phyloP scores from a whole-genome alignment of 2,113 vertebrate species.

The Rissa tridactyla region DNA sequence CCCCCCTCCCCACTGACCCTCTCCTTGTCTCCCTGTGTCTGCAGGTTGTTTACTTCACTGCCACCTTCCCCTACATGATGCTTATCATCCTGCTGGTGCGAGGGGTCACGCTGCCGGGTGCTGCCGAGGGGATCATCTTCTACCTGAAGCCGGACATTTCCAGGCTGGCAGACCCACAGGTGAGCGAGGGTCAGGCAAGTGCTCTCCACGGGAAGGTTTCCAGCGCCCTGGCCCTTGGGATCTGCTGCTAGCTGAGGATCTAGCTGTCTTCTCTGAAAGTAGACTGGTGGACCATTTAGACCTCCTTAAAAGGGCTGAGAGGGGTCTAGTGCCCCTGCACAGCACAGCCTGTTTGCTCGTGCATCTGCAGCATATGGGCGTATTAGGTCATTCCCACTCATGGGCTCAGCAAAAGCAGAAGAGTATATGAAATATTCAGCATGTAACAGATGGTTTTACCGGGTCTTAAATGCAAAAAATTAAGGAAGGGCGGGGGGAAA shows the following conservation, averaged over 20 bases:
- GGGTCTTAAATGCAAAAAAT: conserved; percentile 26
- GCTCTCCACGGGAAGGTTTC: not conserved
- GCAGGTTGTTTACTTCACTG: conserved; percentile 96
- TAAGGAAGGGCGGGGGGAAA: not conserved
- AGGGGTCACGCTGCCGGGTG: conserved; percentile 89
- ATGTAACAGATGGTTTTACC: not conserved
- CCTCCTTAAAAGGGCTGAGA: not conserved
- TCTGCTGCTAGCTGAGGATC: not conserved
- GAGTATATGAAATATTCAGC: conserved; percentile 8
- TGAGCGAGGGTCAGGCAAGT: conserved; percentile 34
- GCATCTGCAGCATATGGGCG: not conserved
- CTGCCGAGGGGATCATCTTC: conserved; percentile 86
- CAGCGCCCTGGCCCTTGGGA: not conserved
- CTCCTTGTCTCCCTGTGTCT: not conserved
- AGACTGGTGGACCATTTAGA: not conserved
- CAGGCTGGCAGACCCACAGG: conserved; percentile 90
- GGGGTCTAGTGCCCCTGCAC: not conserved
- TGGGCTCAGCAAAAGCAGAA: not conserved
- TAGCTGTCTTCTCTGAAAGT: not conserved
- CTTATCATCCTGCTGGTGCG: conserved; percentile 87
- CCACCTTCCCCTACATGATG: conserved; percentile 95
- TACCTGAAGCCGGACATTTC: conserved; percentile 91
- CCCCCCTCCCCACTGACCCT: not conserved
- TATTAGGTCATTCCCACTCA: not conserved
- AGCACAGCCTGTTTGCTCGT: not conserved